Evolutionary conservation across 2,797 vertebrate genomes (phyloP), one percentile per base, ranked within the genome.

Genomic region (Nothura maculosa): DNA sequence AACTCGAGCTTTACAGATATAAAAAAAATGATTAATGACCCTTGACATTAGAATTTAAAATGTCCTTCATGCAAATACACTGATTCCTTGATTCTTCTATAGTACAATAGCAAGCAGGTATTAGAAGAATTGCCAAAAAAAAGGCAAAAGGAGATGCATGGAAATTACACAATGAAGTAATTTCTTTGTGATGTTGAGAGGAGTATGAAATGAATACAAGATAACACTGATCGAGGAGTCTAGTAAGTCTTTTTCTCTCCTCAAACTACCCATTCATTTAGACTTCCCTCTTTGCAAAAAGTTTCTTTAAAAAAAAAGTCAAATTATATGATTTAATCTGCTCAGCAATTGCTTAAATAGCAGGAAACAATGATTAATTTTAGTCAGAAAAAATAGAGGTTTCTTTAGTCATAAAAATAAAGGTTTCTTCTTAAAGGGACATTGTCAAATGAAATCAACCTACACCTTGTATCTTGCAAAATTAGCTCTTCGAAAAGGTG

Each of bases 101-200:
- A 98, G 98, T 97, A 97, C 96, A 98, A 98, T 94, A 98, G 98
- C 97, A 97, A 97, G 92, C 60, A 96, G 96, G 95, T 97, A 98
- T 98, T 98, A 98, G 98, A 99, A 98, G 98, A 99, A 98, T 97
- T 98, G 97, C 97, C 98, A 98, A 97, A 96, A 89, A 8, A 18
- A 98, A 96, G 94, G 93, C 86, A 93, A 89, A 97, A 97, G 94
- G 90, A 93, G 90, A 96, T 95, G 80, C 80, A 82, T 90, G 91
- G 85, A 98, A 98, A 98, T 98, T 97, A 98, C 95, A 97, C 89
- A 89, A 96, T 96, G 96, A 97, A 97, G 94, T 95, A 93, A 92
- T 95, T 97, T 96, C 90, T 89, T 81, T 94, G 88, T 96, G 93
- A 95, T 92, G 89, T 6, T 82, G 92, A 94, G 89, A 93, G 60